phyloP scores from a whole-genome alignment of 2,797 vertebrate species.

The Anguilla pacifica region DNA sequence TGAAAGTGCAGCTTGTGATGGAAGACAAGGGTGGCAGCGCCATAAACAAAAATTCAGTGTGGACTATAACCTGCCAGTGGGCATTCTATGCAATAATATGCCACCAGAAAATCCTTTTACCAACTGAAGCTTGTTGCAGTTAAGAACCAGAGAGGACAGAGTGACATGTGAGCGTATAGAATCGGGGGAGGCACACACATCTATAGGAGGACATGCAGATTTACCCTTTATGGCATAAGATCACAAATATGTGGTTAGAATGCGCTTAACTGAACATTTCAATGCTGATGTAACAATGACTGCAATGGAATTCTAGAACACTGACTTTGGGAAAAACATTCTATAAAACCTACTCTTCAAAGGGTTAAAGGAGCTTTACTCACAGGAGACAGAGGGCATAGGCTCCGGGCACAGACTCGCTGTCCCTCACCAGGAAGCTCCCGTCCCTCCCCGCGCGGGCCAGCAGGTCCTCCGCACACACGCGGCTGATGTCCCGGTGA shows the following conservation, averaged over 20 bases:
- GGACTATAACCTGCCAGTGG: no score
- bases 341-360: not conserved
- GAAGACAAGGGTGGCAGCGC: conserved; percentile 29
- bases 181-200: not conserved
- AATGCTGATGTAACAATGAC: not conserved
- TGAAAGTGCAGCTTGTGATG: not conserved
- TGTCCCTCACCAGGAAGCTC: conserved; percentile 87
- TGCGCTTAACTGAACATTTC: not conserved
- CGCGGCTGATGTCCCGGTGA: conserved; percentile 85
- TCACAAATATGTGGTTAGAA: no score
- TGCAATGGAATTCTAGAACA: not conserved
- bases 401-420: conserved; percentile 85
- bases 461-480: conserved; percentile 82
- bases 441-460: conserved; percentile 82
- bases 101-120: not conserved
- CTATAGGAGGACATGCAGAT: not conserved
- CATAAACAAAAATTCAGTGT: not conserved
- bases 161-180: conserved; percentile 33
- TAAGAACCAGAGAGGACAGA: conserved; percentile 37
- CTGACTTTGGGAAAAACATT: not conserved
- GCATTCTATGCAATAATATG: not conserved
- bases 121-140: no score
- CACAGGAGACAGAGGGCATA: conserved; percentile 87
- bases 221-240: no score
- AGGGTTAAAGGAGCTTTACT: conserved; percentile 61